phyloP scores from a whole-genome alignment of 2,888 invertebrate genomes.

The Synanthedon vespiformis region DNA sequence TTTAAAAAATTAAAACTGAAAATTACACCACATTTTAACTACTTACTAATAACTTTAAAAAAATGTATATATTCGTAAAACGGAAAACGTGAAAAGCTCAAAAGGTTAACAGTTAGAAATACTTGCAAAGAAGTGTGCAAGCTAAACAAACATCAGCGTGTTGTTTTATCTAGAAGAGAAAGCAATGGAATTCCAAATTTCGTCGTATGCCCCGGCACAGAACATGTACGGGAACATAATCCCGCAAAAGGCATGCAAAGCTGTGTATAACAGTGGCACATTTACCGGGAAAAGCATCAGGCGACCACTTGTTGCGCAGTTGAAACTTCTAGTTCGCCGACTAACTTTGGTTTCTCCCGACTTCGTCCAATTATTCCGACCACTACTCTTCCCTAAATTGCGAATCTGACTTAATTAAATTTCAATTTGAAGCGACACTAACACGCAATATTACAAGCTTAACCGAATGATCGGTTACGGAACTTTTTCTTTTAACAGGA shows the following conservation, averaged over 20 bases:
- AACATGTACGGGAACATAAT: slow-evolving; percentile 40
- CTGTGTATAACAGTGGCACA: slow-evolving; percentile 57
- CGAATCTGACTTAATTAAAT: slow-evolving; percentile 2
- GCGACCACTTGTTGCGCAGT: slow-evolving; percentile 59
- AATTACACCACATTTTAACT: too few relatives aligned
- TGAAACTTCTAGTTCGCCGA: slow-evolving; percentile 40
- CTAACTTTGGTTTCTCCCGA: slow-evolving; percentile 38
- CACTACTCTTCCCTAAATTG: slow-evolving; percentile 9
- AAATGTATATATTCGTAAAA: neutral
- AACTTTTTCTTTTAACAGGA: slow-evolving; percentile 23
- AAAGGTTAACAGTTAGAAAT: neutral
- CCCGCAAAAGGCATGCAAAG: slow-evolving; percentile 60
- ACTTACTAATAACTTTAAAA: too few relatives aligned
- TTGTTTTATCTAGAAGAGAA: slow-evolving; percentile 32
- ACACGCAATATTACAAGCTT: neutral
- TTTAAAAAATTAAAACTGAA: too few relatives aligned
- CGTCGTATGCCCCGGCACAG: slow-evolving; percentile 14
- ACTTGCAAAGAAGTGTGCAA: too few relatives aligned
- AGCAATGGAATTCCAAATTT: slow-evolving; percentile 34
- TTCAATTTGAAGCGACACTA: neutral
- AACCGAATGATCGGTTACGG: neutral
- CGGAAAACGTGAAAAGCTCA: neutral
- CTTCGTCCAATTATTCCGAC: slow-evolving; percentile 26
- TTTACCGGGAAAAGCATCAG: slow-evolving; percentile 64
- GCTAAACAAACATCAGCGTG: slow-evolving; percentile 14